Conservation (phyloP, 1,140 invertebrate species). For the Ips typographus region DNA sequence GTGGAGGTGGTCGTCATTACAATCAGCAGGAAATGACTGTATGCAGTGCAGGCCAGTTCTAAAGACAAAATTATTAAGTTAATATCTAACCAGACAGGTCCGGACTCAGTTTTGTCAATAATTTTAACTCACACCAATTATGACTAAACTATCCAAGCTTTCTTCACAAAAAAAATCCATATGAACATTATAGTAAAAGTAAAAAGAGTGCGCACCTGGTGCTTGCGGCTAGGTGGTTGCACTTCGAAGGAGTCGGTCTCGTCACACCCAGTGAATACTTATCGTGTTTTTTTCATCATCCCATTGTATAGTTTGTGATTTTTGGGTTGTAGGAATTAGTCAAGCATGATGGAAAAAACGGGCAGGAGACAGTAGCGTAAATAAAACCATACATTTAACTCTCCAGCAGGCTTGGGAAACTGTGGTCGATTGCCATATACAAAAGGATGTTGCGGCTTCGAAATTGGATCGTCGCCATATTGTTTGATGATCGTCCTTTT, state of each 20-base stretch:
- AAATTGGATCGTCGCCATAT: constrained; percentile 4
- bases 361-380: constrained; percentile 19
- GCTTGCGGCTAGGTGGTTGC: constrained; percentile 19
- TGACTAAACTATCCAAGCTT: not conserved
- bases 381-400: constrained; percentile 17
- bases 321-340: constrained; percentile 30
- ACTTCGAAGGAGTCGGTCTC: constrained; percentile 29
- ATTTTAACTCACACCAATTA: not conserved
- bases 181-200: not conserved
- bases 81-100: not conserved
- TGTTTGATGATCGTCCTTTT: not conserved
- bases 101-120: not conserved
- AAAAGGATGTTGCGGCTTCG: constrained; percentile 5
- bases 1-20: constrained; percentile 26
- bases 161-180: not conserved
- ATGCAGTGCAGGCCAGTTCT: constrained; percentile 27
- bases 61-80: constrained; percentile 13
- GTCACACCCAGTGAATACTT: constrained; percentile 29
- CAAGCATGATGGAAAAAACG: constrained; percentile 22
- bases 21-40: constrained; percentile 32
- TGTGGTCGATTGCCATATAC: constrained; percentile 12
- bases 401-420: constrained; percentile 12
- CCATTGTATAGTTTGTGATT: constrained; percentile 29
- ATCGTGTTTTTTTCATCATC: constrained; percentile 12
- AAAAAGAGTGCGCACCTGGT: constrained; percentile 3